These are phyloP conservation scores for Blera fallax DNA, from an alignment of 2,888 invertebrate genomes.

Conservation along the genomic window DNA sequence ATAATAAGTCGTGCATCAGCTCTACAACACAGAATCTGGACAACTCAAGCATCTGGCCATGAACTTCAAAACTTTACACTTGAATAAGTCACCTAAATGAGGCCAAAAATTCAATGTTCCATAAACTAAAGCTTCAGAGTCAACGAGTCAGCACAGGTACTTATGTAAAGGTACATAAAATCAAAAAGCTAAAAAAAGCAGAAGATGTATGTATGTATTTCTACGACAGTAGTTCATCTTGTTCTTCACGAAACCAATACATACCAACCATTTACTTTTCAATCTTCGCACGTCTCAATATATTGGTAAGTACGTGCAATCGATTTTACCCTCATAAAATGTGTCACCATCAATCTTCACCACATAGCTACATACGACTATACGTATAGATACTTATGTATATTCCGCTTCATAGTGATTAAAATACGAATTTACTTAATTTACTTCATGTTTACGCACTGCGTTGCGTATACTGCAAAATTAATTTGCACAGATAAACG, in stretches of 20 bases:
- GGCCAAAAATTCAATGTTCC: too few relatives aligned
- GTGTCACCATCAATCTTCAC: not conserved
- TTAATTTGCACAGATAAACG: constrained; percentile 33
- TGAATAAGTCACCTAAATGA: too few relatives aligned
- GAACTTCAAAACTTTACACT: too few relatives aligned
- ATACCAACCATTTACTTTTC: not conserved
- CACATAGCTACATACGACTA: not conserved
- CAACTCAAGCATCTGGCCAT: too few relatives aligned
- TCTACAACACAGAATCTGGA: too few relatives aligned
- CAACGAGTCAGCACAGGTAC: too few relatives aligned
- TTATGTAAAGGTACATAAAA: too few relatives aligned
- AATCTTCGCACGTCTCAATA: not conserved
- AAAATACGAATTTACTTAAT: constrained; percentile 39
- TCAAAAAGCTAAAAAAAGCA: not conserved
- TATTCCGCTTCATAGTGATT: not conserved
- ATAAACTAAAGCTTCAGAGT: too few relatives aligned
- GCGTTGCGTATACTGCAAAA: constrained; percentile 35
- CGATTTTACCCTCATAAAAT: not conserved
- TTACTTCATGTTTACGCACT: constrained; percentile 28
- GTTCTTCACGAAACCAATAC: not conserved
- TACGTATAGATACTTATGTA: not conserved
- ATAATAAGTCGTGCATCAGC: too few relatives aligned
- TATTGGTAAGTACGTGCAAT: not conserved
- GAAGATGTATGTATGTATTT: too few relatives aligned
- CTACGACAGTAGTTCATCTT: not conserved